Conservation (phyloP, 1,140 invertebrate genomes). For the Drosophila carrolli region DNA sequence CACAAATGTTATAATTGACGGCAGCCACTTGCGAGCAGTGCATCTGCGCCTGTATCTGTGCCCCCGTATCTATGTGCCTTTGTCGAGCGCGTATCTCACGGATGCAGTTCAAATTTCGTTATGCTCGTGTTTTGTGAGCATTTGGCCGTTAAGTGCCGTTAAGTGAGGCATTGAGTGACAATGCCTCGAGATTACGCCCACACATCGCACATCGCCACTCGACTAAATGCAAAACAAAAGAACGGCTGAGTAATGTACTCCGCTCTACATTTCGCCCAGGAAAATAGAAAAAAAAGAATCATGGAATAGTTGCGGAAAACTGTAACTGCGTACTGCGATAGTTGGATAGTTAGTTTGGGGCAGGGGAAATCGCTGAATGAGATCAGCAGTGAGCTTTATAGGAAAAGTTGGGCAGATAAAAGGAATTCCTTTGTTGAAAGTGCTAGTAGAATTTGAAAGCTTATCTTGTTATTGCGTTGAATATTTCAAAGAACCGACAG, state of each 20-base stretch:
- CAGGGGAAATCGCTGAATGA: conserved; percentile 26
- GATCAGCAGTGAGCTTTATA: conserved; percentile 26
- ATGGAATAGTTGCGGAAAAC: conserved; percentile 26
- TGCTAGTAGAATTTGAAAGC: background rate
- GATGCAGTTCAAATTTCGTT: conserved; percentile 61
- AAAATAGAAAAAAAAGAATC: conserved; percentile 2
- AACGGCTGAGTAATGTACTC: conserved; percentile 41
- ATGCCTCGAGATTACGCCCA: conserved; percentile 62
- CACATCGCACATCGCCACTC: conserved; percentile 39
- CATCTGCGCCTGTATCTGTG: conserved; percentile 18
- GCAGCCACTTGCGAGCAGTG: conserved; percentile 37
- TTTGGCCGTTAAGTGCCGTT: conserved; percentile 66
- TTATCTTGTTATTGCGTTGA: conserved; percentile 1
- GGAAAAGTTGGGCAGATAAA: conserved; percentile 20
- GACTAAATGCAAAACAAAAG: conserved; percentile 53
- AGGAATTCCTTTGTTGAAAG: conserved; percentile 14
- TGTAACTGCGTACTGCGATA: conserved; percentile 35
- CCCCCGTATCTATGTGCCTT: conserved; percentile 2
- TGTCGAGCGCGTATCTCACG: conserved; percentile 36
- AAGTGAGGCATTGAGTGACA: conserved; percentile 74
- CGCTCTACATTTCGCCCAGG: conserved; percentile 40
- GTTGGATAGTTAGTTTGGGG: conserved; percentile 16
- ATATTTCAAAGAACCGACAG: background rate
- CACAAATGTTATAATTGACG: conserved; percentile 69
- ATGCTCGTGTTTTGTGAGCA: conserved; percentile 42